Percentiles rank a stretch among this genome's conserved stretches.
These are phyloP conservation scores for Zygogramma bicolorata DNA, from an alignment of 2,888 invertebrate species.

Conservation along the genomic window DNA sequence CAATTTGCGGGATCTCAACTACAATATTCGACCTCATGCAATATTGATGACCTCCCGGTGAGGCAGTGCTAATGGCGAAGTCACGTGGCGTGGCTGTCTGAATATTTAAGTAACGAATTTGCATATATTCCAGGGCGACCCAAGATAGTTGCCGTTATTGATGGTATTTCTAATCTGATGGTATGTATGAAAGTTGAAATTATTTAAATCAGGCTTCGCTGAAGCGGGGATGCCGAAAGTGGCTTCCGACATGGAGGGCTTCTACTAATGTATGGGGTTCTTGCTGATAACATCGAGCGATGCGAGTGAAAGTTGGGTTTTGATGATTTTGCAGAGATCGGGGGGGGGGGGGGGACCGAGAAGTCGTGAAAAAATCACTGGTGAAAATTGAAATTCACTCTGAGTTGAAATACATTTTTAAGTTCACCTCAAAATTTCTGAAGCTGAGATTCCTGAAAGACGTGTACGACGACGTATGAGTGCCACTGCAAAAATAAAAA, in stretches of 20 bases:
- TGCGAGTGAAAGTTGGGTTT: background rate
- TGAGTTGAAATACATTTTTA: no score
- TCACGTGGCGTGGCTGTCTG: slow-evolving; percentile 34
- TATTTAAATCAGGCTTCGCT: slow-evolving; percentile 23
- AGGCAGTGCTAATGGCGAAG: slow-evolving; percentile 32
- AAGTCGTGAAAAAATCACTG: no score
- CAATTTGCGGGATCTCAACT: slow-evolving; percentile 17
- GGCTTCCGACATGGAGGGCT: background rate
- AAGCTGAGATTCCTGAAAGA: no score
- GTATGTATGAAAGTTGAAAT: slow-evolving; percentile 29
- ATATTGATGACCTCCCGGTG: slow-evolving; percentile 34
- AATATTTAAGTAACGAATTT: slow-evolving; percentile 40
- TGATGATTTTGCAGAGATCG: no score
- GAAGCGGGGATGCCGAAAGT: background rate
- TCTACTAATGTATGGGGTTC: background rate
- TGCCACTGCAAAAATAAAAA: no score
- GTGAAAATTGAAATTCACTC: no score
- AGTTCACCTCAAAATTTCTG: no score
- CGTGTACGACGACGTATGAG: no score
- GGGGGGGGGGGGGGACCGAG: no score
- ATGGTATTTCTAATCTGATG: slow-evolving; percentile 29
- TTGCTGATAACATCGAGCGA: background rate
- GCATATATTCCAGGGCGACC: slow-evolving; percentile 38
- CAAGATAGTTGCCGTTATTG: slow-evolving; percentile 36
- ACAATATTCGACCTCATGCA: slow-evolving; percentile 33